Conservation (phyloP, 2,888 invertebrate species). For the Chrysomela aeneicollis region DNA sequence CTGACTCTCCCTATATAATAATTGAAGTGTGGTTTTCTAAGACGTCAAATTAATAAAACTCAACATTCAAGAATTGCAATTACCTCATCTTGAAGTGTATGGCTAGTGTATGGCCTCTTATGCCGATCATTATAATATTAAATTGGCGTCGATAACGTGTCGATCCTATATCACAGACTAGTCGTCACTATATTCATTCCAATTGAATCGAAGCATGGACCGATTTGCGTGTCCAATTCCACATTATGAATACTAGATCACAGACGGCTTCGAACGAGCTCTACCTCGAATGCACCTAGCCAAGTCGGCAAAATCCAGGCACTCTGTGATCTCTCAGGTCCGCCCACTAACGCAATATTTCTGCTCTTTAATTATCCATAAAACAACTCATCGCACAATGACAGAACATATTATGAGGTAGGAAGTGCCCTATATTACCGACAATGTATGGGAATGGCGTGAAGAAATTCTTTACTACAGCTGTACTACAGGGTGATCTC, state of each 20-base stretch:
- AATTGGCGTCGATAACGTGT: background rate
- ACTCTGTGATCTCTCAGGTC: constrained; percentile 32
- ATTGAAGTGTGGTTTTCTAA: too few species aligned
- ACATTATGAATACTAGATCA: constrained; percentile 2
- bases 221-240: background rate
- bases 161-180: background rate
- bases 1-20: too few species aligned
- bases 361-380: constrained; percentile 34
- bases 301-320: constrained; percentile 26
- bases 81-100: too few species aligned
- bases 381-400: constrained; percentile 36
- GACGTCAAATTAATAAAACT: too few species aligned
- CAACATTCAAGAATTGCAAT: too few species aligned
- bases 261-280: background rate
- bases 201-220: background rate
- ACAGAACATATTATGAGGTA: constrained; percentile 28
- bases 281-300: background rate
- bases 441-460: constrained; percentile 10
- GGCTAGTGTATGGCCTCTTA: too few species aligned
- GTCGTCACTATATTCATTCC: background rate
- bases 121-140: too few species aligned
- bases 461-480: background rate
- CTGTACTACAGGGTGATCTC: background rate
- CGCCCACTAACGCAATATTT: constrained; percentile 32
- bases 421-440: constrained; percentile 25